Evolutionary conservation across 2,797 vertebrate species (phyloP), one percentile per base, ranked within the genome.

Genomic region (Myoxocephalus aenaeus): DNA sequence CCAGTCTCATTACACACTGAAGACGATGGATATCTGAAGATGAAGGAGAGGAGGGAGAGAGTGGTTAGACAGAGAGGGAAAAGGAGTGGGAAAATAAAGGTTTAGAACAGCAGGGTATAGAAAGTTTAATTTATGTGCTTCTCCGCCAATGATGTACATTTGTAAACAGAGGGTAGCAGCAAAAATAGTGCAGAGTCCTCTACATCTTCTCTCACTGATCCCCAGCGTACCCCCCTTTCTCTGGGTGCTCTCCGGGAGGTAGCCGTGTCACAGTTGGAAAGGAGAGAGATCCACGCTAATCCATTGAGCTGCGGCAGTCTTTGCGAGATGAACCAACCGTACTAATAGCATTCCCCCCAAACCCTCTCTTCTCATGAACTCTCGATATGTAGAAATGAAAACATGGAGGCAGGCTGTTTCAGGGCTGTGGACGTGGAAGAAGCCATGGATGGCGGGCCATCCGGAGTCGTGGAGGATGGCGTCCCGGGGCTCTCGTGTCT

Each of bases 161-260:
- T 94, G 93, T 94, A 94, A 94, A 94, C 94, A 92, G 84, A 91
- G 87, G 84, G 77, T 67, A 81, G 82, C 74, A 70, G 85, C 84
- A 87, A 70, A 63, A 58, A 84, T 69, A 81, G 79, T 77, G 76
- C 71, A 81, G 58, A 65, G 80, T 82, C 78, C 71, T 84, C 59
- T 79, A 76, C 54, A 22, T 77, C 74, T 75, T 58, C 75, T 74
- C 54, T 64, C 68, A 25, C 42, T n/a, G 7, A 69, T 71, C 68
- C 62, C 53, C 70, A 38, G 59, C 36, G 2, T 50, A 79, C 69
- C 75, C 83, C 56, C 75, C 57, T 22, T 65, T 74, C 80, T 66
- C 70, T 66, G 48, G 65, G 62, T 70, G 74, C 83, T 80, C 87
- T 86, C 80, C 27, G 46, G 84, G 90, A 92, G 91, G 90, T 87